Conservation (phyloP, 2,113 vertebrate genomes). For the Sterna hirundo region DNA sequence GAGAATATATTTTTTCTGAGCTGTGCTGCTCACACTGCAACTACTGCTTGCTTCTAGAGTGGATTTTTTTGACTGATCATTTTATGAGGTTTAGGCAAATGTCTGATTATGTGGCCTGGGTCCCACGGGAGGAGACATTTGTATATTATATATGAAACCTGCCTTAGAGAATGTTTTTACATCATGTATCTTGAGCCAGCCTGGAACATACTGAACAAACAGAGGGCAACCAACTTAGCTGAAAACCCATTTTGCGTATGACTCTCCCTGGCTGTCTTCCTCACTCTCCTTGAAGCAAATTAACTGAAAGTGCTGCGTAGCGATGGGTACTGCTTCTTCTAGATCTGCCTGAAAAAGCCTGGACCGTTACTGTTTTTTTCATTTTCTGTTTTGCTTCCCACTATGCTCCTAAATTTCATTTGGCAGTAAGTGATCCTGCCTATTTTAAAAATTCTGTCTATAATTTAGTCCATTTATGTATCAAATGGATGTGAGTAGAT, state of each 20-base stretch:
- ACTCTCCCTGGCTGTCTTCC: neutral
- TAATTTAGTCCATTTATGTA: neutral
- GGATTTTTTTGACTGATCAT: neutral
- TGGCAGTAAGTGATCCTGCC: neutral
- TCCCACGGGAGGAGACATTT: neutral
- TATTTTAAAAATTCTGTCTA: neutral
- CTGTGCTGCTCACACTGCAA: neutral
- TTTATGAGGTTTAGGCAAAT: neutral
- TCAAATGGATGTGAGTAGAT: neutral
- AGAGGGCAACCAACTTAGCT: neutral
- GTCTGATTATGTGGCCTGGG: neutral
- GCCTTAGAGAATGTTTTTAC: neutral
- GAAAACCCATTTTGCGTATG: neutral
- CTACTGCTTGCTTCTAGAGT: neutral
- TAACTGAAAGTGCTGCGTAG: neutral
- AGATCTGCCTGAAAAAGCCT: neutral
- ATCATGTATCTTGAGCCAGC: neutral
- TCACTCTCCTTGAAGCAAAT: neutral
- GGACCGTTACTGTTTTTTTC: neutral
- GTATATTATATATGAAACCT: neutral
- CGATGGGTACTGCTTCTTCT: neutral
- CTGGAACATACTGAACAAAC: neutral
- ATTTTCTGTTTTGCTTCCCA: neutral
- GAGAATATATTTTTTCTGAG: neutral
- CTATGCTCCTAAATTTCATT: neutral